These are phyloP conservation scores for Isichthys henryi DNA, from an alignment of 2,113 vertebrate genomes.

Conservation along the genomic window DNA sequence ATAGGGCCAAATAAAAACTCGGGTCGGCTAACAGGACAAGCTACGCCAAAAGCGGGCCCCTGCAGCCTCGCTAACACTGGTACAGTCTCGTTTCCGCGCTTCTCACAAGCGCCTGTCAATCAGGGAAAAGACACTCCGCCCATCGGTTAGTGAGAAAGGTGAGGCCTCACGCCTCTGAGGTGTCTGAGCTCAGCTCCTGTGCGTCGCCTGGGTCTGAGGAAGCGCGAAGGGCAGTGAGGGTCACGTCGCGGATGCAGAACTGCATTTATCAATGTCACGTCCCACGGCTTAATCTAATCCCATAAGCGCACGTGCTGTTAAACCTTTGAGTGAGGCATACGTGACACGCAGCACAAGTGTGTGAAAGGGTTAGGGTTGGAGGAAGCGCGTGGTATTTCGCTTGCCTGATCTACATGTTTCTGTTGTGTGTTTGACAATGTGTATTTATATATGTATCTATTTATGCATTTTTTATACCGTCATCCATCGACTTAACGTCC, in stretches of 20 bases:
- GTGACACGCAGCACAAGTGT: not conserved
- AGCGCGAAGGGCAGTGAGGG: not conserved
- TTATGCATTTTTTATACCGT: not conserved
- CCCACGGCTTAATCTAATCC: not conserved
- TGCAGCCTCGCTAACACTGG: not conserved
- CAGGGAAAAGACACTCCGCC: not conserved
- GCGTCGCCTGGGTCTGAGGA: not conserved
- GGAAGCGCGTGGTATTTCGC: not conserved
- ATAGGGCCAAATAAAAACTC: constrained; percentile 38
- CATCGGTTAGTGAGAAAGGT: not conserved
- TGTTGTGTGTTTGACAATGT: not conserved
- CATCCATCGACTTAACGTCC: not conserved
- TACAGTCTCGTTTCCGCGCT: not conserved
- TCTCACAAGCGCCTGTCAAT: not conserved
- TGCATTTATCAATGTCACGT: not conserved
- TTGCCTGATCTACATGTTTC: not conserved
- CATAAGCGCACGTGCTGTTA: not conserved
- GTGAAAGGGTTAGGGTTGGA: not conserved
- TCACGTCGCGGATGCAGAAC: not conserved
- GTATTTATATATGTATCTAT: not conserved
- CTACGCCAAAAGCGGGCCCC: constrained; percentile 11
- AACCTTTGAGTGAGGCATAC: not conserved
- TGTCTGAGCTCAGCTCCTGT: not conserved
- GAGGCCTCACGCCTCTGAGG: not conserved
- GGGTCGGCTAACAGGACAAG: constrained; percentile 25